phyloP scores from a whole-genome alignment of 2,888 invertebrate genomes.

The Agriopis aurantiaria region DNA sequence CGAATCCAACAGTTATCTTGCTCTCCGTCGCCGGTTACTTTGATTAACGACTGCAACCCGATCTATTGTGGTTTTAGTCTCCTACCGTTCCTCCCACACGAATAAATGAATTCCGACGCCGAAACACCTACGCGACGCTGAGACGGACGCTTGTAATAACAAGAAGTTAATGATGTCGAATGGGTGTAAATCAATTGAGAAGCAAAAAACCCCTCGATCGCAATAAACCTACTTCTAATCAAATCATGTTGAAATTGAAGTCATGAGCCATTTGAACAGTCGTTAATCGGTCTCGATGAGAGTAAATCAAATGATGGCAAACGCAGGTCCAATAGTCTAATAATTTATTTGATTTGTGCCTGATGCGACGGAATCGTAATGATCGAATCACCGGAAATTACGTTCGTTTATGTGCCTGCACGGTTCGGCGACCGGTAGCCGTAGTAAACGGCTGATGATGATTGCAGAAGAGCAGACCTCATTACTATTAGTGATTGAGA shows the following conservation, averaged over 20 bases:
- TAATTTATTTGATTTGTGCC: slow-evolving; percentile 48
- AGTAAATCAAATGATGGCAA: slow-evolving; percentile 36
- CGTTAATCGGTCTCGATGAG: slow-evolving; percentile 23
- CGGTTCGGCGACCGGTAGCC: slow-evolving; percentile 58
- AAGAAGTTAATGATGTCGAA: slow-evolving; percentile 65
- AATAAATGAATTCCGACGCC: slow-evolving; percentile 67
- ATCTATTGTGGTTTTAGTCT: slow-evolving; percentile 65
- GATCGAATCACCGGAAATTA: slow-evolving; percentile 73
- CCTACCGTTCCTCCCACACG: slow-evolving; percentile 61
- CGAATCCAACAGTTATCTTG: slow-evolving; percentile 55
- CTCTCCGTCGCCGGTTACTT: slow-evolving; percentile 64
- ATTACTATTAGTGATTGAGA: slow-evolving; percentile 47
- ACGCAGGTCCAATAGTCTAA: slow-evolving; percentile 32
- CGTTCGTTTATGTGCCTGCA: slow-evolving; percentile 60
- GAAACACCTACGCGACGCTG: slow-evolving; percentile 58
- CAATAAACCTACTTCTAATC: slow-evolving; percentile 40
- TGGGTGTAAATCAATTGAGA: slow-evolving; percentile 61
- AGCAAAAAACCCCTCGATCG: slow-evolving; percentile 42
- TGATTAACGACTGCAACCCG: slow-evolving; percentile 78
- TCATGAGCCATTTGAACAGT: slow-evolving; percentile 10
- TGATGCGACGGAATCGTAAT: slow-evolving; percentile 63
- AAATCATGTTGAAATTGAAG: slow-evolving; percentile 28
- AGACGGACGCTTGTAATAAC: slow-evolving; percentile 60
- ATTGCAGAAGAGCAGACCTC: slow-evolving; percentile 47
- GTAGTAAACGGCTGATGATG: slow-evolving; percentile 56